Percentiles rank a stretch among this genome's conserved stretches.
Evolutionary conservation across 2,888 invertebrate genomes (phyloP).

Genomic region (Rhamnusium bicolor): DNA sequence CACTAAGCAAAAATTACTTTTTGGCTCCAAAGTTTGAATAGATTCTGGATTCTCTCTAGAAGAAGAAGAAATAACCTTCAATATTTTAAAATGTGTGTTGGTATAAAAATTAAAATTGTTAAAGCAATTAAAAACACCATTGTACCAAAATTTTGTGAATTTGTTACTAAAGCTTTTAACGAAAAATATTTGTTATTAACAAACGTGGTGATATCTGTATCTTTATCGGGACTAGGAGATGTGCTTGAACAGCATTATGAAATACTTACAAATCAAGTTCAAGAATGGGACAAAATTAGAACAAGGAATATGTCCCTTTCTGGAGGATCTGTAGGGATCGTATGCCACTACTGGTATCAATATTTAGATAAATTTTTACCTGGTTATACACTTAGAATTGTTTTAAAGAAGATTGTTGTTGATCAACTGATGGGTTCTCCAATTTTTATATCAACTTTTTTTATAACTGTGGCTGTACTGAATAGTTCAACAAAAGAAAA

Average conservation of each 20-base stretch:
- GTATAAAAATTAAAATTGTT: not conserved
- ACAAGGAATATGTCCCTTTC: constrained; percentile 85
- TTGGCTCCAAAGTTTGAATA: too few relatives aligned
- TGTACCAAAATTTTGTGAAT: constrained; percentile 18
- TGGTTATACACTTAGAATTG: constrained; percentile 78
- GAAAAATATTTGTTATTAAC: constrained; percentile 83
- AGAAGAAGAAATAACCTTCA: too few relatives aligned
- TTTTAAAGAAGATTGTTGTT: constrained; percentile 83
- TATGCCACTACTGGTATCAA: constrained; percentile 91
- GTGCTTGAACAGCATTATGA: constrained; percentile 87
- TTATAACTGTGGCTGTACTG: constrained; percentile 82
- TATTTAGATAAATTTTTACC: constrained; percentile 82
- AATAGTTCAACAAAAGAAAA: constrained; percentile 78
- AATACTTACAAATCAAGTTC: constrained; percentile 74
- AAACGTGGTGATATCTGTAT: constrained; percentile 84
- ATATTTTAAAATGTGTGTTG: not conserved
- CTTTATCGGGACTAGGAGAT: constrained; percentile 86
- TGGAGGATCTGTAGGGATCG: constrained; percentile 83
- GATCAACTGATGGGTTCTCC: constrained; percentile 92
- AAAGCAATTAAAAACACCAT: not conserved
- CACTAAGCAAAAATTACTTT: too few relatives aligned
- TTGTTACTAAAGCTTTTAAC: constrained; percentile 73
- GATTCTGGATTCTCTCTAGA: too few relatives aligned
- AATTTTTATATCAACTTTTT: constrained; percentile 83
- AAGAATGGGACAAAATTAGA: constrained; percentile 75